phyloP scores from a whole-genome alignment of 2,113 vertebrate species.

The Macroglossus sobrinus region DNA sequence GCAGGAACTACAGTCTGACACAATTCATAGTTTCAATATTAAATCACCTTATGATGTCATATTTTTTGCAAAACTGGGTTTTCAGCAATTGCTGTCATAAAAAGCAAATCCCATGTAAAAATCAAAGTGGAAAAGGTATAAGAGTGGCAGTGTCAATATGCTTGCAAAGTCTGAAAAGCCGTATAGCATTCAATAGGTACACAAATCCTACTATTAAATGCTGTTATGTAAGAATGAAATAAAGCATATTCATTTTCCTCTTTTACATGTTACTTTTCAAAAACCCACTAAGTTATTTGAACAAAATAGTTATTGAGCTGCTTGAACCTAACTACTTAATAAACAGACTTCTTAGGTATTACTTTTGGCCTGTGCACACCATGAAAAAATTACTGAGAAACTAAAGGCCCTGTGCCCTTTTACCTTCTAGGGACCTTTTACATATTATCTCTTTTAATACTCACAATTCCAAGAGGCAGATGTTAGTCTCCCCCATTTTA shows the following conservation, averaged over 20 bases:
- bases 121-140: background rate
- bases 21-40: background rate
- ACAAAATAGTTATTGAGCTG: background rate
- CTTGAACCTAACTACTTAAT: background rate
- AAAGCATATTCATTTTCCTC: background rate
- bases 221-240: background rate
- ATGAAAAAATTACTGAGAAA: background rate
- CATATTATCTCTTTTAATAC: background rate
- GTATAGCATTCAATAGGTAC: background rate
- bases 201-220: background rate
- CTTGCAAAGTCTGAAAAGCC: background rate
- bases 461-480: background rate
- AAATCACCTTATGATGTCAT: background rate
- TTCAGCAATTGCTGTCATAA: background rate
- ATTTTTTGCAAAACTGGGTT: background rate
- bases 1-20: background rate
- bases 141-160: background rate
- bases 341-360: background rate
- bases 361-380: background rate
- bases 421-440: background rate
- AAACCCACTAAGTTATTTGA: background rate
- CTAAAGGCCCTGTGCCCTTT: background rate
- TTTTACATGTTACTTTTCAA: background rate
- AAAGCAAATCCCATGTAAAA: background rate
- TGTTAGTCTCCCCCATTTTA: background rate